Percentiles rank a stretch among this genome's conserved stretches.
Evolutionary conservation across 2,888 invertebrate species (phyloP).

Genomic region (Vannuccia rotundouncinata): DNA sequence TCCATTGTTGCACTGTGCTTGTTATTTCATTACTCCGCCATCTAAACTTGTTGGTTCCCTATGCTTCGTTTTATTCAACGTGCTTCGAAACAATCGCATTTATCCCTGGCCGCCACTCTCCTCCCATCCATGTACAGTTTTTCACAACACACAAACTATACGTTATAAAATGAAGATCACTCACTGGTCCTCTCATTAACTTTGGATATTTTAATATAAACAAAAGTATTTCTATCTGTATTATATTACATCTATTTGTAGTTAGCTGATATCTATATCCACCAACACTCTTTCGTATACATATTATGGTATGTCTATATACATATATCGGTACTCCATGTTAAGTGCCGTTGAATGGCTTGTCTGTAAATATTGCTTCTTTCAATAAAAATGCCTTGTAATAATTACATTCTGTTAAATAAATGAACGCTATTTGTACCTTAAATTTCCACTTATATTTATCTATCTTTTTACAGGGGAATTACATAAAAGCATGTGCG

Average conservation of each 20-base stretch:
- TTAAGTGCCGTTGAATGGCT: not conserved
- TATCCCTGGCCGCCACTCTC: not conserved
- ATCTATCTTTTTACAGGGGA: too few species aligned
- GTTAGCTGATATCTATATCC: not conserved
- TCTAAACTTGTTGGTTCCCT: not conserved
- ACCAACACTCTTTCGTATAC: not conserved
- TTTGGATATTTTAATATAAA: not conserved
- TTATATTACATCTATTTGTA: not conserved
- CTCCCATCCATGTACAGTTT: conserved; percentile 15
- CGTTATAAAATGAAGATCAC: too few species aligned
- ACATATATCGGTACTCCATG: not conserved
- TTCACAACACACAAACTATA: not conserved
- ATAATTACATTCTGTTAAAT: not conserved
- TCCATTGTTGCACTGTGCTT: not conserved
- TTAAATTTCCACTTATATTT: too few species aligned
- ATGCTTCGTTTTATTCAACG: not conserved
- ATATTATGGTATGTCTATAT: not conserved
- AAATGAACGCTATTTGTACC: conserved; percentile 5
- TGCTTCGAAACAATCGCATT: conserved; percentile 15
- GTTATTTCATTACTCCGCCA: not conserved
- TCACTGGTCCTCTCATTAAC: too few species aligned
- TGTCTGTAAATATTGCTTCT: conserved; percentile 16
- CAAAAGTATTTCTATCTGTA: not conserved
- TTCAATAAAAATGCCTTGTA: not conserved
- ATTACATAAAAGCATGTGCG: too few species aligned